Evolutionary conservation across 2,113 vertebrate genomes (phyloP), one percentile per base, ranked within the genome.

Genomic region (Aegotheles bennettii): DNA sequence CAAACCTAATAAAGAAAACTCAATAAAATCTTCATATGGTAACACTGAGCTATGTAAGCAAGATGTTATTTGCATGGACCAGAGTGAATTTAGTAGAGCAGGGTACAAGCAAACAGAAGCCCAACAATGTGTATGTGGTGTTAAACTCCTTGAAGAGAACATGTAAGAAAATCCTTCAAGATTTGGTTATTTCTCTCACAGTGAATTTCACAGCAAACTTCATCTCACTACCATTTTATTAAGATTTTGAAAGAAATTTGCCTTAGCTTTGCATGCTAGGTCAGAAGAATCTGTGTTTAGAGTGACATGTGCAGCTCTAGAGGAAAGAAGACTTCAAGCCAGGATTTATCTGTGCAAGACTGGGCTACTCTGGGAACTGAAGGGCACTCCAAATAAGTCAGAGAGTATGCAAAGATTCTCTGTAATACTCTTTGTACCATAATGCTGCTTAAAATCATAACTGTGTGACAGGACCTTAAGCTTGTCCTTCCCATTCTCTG

Each of bases 1-100:
- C 47, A 86, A 95, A 95, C 76, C 61, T 79, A 87, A 68, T 90
- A 86, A 84, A 93, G 82, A 40, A 84, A 95, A 77, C 67, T 92
- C 59, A 94, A 70, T 94, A 83, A 90, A 95, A 87, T 48, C 64
- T 79, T 56, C 82, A 35, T 16, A 16, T 26, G 14, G n/a, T 42
- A 84, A 71, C 31, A 64, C 2, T 26, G 48, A 78, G 31, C 61
- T 80, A 21, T 33, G 71, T n/a, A 31, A 83, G 74, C 17, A 69
- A 73, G 67, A 65, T 16, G 23, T 20, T 42, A n/a, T 47, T 76
- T 70, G 29, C 0, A 0, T 33, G 31, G 69, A 18, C n/a, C 4
- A 13, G 25, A 35, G 33, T 26, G 42, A 90, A 25, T 28, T 26
- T 40, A 45, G 35, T 11, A 35, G 19, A 90, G 31, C 31, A 61